Conservation (phyloP, 2,888 invertebrate genomes). For the Tortrix viridana region DNA sequence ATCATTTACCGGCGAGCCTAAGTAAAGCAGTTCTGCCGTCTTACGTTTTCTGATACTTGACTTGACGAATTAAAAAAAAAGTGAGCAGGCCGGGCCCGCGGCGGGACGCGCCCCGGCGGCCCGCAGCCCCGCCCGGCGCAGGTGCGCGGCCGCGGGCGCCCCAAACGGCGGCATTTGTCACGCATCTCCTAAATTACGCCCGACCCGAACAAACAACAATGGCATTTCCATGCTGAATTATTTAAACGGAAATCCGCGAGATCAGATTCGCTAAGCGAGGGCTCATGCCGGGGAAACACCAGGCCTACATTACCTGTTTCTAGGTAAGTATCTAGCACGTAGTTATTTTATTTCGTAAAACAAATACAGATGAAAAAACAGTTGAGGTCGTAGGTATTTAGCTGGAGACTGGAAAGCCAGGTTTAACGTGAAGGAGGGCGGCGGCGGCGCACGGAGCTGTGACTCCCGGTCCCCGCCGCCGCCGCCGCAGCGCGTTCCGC, state of each 20-base stretch:
- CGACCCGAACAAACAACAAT: constrained; percentile 41
- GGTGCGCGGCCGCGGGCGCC: constrained; percentile 1
- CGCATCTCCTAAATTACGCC: constrained; percentile 42
- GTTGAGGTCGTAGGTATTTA: neutral
- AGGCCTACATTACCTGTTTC: neutral
- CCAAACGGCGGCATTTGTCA: constrained; percentile 39
- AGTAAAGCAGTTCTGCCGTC: too few relatives aligned
- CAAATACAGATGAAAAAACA: neutral
- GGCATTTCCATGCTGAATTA: constrained; percentile 25
- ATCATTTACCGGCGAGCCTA: too few relatives aligned
- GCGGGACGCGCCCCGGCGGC: too few relatives aligned
- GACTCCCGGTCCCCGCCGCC: constrained; percentile 1
- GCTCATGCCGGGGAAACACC: neutral
- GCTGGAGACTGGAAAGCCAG: neutral
- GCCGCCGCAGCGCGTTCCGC: too few relatives aligned
- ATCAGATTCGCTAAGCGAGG: neutral
- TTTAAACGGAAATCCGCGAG: constrained; percentile 37
- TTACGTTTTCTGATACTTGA: too few relatives aligned
- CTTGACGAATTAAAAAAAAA: too few relatives aligned
- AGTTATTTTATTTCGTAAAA: neutral
- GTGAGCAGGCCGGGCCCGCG: too few relatives aligned
- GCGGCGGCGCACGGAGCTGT: neutral
- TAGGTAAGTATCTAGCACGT: neutral
- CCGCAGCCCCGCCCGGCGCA: neutral
- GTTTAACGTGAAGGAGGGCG: neutral